These are phyloP conservation scores for Hyposoter didymator DNA, from an alignment of 2,888 invertebrate genomes.

Conservation along the genomic window DNA sequence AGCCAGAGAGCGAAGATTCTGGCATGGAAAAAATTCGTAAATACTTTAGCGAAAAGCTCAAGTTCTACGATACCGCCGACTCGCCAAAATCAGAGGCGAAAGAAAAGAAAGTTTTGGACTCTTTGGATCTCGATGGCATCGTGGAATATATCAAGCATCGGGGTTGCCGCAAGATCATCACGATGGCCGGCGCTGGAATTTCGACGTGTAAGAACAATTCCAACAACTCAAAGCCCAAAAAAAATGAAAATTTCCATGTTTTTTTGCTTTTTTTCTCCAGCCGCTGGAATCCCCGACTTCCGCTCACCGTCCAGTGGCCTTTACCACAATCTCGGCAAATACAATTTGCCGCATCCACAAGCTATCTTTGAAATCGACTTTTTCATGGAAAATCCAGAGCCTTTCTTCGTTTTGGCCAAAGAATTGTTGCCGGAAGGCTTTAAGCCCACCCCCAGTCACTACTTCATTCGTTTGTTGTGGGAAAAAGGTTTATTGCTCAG, in stretches of 20 bases:
- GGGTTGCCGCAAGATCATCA: conserved; percentile 93
- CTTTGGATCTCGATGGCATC: conserved; percentile 91
- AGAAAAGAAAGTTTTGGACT: conserved; percentile 87
- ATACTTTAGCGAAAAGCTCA: conserved; percentile 88
- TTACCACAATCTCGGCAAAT: conserved; percentile 96
- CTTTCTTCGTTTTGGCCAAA: conserved; percentile 96
- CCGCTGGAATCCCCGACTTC: conserved; percentile 98
- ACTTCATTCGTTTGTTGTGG: conserved; percentile 93
- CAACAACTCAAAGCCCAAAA: background rate
- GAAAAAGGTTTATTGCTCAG: conserved; percentile 92
- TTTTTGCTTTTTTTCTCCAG: conserved; percentile 84
- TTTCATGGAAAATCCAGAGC: conserved; percentile 94
- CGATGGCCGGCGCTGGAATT: conserved; percentile 98
- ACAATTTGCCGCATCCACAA: conserved; percentile 95
- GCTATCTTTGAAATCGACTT: conserved; percentile 96
- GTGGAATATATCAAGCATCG: conserved; percentile 91
- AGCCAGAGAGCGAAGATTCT: conserved; percentile 81
- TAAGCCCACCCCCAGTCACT: conserved; percentile 95
- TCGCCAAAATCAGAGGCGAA: conserved; percentile 72
- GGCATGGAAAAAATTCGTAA: conserved; percentile 88
- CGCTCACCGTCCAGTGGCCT: conserved; percentile 96
- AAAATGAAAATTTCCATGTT: conserved; percentile 1
- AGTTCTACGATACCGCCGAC: conserved; percentile 85
- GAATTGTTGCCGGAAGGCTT: conserved; percentile 95
- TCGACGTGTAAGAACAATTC: conserved; percentile 92